Conservation (phyloP, 1,140 invertebrate genomes). For the Zaprionus gabonicus region DNA sequence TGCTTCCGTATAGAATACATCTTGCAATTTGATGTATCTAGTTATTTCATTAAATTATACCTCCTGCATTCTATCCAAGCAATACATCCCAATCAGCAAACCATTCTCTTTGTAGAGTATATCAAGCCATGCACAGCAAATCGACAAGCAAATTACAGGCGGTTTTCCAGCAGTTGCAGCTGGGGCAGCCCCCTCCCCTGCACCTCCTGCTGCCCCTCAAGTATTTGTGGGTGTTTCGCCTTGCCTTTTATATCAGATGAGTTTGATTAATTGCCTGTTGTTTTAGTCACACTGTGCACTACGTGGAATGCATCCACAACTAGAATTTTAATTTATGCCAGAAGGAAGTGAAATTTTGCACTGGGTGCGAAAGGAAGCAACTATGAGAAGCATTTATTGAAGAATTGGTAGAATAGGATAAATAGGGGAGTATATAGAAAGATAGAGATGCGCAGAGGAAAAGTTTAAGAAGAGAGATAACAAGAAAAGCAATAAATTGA, state of each 20-base stretch:
- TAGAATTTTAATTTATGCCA: conserved; percentile 39
- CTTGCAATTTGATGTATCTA: too few species aligned
- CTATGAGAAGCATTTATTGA: background rate
- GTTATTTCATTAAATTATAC: background rate
- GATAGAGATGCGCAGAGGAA: background rate
- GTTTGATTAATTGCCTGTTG: conserved; percentile 68
- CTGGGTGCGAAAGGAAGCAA: conserved; percentile 5
- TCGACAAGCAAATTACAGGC: conserved; percentile 3
- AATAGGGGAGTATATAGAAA: background rate
- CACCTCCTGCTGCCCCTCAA: background rate
- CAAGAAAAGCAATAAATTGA: too few species aligned
- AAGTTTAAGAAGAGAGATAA: too few species aligned
- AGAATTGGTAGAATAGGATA: background rate
- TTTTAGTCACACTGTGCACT: conserved; percentile 31
- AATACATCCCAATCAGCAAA: background rate
- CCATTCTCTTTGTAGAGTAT: conserved; percentile 21
- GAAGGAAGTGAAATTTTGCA: conserved; percentile 47
- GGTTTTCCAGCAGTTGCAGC: background rate
- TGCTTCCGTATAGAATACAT: too few species aligned
- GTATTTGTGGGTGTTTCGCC: conserved; percentile 38
- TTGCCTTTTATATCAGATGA: conserved; percentile 25
- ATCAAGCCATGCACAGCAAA: background rate
- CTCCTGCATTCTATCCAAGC: background rate
- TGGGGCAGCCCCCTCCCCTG: background rate
- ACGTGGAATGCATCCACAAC: conserved; percentile 51